These are phyloP conservation scores for Drosophila nannoptera DNA, from an alignment of 1,140 invertebrate genomes.

Conservation along the genomic window DNA sequence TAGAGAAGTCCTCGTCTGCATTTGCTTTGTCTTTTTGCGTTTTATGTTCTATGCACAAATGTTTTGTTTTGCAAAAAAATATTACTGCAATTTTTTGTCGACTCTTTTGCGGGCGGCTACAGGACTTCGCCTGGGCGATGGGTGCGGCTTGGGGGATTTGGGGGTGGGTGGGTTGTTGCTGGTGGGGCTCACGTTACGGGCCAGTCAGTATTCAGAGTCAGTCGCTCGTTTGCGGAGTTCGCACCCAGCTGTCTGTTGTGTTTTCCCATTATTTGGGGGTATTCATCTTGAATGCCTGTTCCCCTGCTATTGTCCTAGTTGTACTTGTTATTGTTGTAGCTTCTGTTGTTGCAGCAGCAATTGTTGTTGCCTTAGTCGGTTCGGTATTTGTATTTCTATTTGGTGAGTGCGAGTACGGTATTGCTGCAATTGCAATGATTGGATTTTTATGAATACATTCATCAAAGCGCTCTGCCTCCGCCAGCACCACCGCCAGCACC, in stretches of 20 bases:
- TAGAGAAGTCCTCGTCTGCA: neutral
- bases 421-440: slow-evolving; percentile 73
- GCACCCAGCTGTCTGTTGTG: slow-evolving; percentile 68
- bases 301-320: slow-evolving; percentile 5
- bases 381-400: slow-evolving; percentile 39
- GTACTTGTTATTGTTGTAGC: slow-evolving; percentile 25
- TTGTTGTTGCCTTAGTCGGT: too few relatives aligned
- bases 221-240: slow-evolving; percentile 18
- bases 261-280: slow-evolving; percentile 75
- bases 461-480: slow-evolving; percentile 57
- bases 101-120: slow-evolving; percentile 20
- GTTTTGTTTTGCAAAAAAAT: slow-evolving; percentile 68
- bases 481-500: slow-evolving; percentile 18
- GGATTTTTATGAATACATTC: slow-evolving; percentile 78
- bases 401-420: slow-evolving; percentile 28
- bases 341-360: slow-evolving; percentile 12
- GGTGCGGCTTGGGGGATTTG: neutral
- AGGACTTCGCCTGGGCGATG: neutral
- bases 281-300: slow-evolving; percentile 71
- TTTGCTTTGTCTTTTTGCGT: slow-evolving; percentile 33
- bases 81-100: slow-evolving; percentile 68
- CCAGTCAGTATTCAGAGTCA: slow-evolving; percentile 30
- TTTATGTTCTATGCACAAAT: slow-evolving; percentile 62
- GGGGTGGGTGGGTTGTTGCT: neutral
- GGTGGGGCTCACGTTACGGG: slow-evolving; percentile 1